Evolutionary conservation across 2,113 vertebrate genomes (phyloP), one percentile per base, ranked within the genome.

Genomic region (Nothobranchius furzeri): DNA sequence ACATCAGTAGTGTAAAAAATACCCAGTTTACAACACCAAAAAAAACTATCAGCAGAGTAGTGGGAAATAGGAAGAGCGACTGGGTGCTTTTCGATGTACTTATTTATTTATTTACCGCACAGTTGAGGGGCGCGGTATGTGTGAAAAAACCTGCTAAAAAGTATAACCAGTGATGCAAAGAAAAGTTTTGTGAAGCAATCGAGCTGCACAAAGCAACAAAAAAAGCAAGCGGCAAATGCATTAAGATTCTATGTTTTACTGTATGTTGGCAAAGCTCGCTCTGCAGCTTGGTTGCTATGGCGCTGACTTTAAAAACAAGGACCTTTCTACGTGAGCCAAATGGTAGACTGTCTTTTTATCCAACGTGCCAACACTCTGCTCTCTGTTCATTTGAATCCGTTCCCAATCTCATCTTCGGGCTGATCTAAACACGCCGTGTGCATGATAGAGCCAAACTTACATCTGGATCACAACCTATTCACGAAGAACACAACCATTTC

Each of bases 261-360:
- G 83, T 73, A 73, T 55, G 50, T 70, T 85, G 85, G 85, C 81
- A 79, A 58, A 65, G 35, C 52, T n/a, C 50, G 66, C 63, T 58
- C 58, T 82, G 82, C 82, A 85, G 82, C 76, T 88, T 75, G 85
- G 80, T 85, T 88, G 84, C 84, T 83, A 82, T 89, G 84, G 82
- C 35, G 54, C 69, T 58, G 71, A 47, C 65, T 85, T 75, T 78
- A 83, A 74, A 75, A 81, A 77, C 73, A 79, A 50, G 81, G 60
- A 71, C 70, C 35, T 51, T 75, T 71, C 78, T 85, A 70, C 69
- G 81, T 79, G 71, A 61, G 68, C 76, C 85, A 86, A 86, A 82
- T 83, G 79, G 62, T 75, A 42, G 43, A 72, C 77, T 53, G 51
- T 56, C 73, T 50, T 76, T 58, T 83, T 77, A 66, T 70, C 75